Conservation (phyloP, 2,888 invertebrate genomes). For the Zelleria hepariella region DNA sequence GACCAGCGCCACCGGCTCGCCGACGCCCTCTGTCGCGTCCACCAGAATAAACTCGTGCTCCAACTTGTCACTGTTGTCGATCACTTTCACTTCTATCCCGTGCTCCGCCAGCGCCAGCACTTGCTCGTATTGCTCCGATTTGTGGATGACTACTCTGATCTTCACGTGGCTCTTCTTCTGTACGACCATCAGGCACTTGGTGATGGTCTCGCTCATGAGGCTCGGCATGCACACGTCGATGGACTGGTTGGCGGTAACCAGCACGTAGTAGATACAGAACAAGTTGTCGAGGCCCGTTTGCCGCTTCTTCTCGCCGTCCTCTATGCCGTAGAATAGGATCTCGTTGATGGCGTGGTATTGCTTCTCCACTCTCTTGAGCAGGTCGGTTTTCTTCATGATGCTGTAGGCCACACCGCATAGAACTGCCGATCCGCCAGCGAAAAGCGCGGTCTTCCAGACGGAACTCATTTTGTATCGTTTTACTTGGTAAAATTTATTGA, state of each 20-base stretch:
- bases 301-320: conserved; percentile 25
- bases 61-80: conserved; percentile 27
- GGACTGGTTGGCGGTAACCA: conserved; percentile 32
- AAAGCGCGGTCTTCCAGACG: conserved; percentile 21
- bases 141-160: conserved; percentile 37
- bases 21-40: conserved; percentile 22
- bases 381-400: conserved; percentile 12
- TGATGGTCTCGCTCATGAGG: conserved; percentile 33
- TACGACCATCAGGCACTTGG: conserved; percentile 32
- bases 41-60: conserved; percentile 47
- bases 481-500: background rate
- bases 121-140: conserved; percentile 24
- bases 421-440: conserved; percentile 20
- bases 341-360: conserved; percentile 32
- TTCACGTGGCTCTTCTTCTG: conserved; percentile 27
- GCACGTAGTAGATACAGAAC: conserved; percentile 37
- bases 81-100: conserved; percentile 38
- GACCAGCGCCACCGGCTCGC: conserved; percentile 35
- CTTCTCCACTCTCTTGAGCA: conserved; percentile 6
- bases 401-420: conserved; percentile 19
- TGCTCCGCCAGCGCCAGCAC: conserved; percentile 25
- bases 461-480: conserved; percentile 16
- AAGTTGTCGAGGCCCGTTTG: conserved; percentile 39
- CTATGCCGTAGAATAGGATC: conserved; percentile 41
- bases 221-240: conserved; percentile 45